phyloP scores from a whole-genome alignment of 2,797 vertebrate genomes.

The Cephalopachus bancanus region DNA sequence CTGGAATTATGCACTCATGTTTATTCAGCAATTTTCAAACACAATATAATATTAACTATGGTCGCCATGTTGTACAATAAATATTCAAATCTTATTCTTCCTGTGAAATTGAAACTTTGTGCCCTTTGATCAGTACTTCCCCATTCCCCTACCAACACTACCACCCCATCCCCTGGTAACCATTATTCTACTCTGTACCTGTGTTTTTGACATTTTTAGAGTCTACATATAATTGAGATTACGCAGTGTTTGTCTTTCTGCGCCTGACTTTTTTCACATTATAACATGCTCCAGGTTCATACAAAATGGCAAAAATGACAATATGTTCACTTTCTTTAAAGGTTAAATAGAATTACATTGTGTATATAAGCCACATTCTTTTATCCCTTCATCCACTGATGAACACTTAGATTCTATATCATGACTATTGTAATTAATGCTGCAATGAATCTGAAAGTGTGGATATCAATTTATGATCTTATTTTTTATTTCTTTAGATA shows the following conservation, averaged over 20 bases:
- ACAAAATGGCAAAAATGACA: not conserved
- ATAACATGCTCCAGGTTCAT: not conserved
- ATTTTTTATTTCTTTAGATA: not conserved
- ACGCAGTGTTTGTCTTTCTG: not conserved
- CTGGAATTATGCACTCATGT: too few relatives aligned
- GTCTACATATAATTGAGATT: not conserved
- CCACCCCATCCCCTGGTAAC: not conserved
- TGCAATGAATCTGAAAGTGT: not conserved
- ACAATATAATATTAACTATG: not conserved
- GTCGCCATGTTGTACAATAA: not conserved
- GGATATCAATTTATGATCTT: not conserved
- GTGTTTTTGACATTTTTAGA: not conserved
- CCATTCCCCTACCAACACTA: not conserved
- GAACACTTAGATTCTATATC: not conserved
- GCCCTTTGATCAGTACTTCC: not conserved
- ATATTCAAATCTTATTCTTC: not conserved
- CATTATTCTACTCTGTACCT: not conserved
- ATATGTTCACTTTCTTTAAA: not conserved
- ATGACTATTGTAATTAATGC: not conserved
- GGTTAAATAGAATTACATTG: not conserved
- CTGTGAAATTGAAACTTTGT: not conserved
- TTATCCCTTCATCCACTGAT: not conserved
- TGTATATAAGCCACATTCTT: not conserved
- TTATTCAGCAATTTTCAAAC: not conserved
- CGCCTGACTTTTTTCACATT: not conserved